These are phyloP conservation scores for Luperina testacea DNA, from an alignment of 2,888 invertebrate species.

Conservation along the genomic window DNA sequence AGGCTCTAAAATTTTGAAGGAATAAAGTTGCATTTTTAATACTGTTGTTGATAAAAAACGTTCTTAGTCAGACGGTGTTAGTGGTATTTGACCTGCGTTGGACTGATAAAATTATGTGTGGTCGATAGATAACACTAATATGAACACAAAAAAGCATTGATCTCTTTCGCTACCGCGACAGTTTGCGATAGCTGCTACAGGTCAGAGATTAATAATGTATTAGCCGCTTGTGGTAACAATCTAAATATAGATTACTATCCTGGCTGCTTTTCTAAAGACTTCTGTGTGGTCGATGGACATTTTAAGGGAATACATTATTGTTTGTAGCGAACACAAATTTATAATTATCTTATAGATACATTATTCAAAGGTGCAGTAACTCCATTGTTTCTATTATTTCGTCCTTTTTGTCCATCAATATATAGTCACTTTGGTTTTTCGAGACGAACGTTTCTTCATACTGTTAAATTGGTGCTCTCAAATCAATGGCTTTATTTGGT, in stretches of 20 bases:
- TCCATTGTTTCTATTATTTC: background rate
- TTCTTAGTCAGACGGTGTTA: background rate
- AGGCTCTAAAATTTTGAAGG: slow-evolving; percentile 47
- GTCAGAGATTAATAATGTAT: slow-evolving; percentile 18
- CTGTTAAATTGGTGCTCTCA: background rate
- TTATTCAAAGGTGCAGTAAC: background rate
- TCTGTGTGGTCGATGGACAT: too few relatives aligned
- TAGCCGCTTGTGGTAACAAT: background rate
- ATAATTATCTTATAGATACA: background rate
- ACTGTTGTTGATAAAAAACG: background rate
- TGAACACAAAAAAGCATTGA: slow-evolving; percentile 28
- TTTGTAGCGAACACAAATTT: too few relatives aligned
- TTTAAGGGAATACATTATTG: background rate
- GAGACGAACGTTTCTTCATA: background rate
- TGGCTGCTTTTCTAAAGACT: background rate
- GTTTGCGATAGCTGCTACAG: slow-evolving; percentile 9
- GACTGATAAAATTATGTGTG: background rate
- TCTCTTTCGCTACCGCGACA: background rate
- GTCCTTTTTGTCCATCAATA: background rate
- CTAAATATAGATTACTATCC: background rate
- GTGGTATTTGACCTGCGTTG: background rate
- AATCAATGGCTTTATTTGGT: background rate
- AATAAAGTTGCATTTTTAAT: slow-evolving; percentile 28
- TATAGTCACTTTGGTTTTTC: background rate
- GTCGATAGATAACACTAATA: background rate